Evolutionary conservation across 2,797 vertebrate species (phyloP).

Genomic region (Crocodylus rhombifer): DNA sequence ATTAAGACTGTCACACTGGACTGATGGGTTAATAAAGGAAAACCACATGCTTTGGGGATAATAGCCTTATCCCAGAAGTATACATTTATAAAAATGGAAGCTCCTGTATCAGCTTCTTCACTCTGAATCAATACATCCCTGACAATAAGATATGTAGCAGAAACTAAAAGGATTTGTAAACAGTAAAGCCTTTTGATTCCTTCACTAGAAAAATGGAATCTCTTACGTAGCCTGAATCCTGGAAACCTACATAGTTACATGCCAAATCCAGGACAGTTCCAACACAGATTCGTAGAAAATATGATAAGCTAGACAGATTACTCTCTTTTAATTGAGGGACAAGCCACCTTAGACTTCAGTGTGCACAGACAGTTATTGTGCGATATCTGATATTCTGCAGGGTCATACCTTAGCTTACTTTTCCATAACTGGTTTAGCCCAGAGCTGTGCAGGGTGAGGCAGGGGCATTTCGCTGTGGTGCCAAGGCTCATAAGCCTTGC

Average conservation of each 20-base stretch:
- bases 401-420: no score
- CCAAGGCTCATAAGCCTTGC: no score
- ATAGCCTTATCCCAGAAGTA: constrained; percentile 1
- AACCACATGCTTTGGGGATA: constrained; percentile 27
- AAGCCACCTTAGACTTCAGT: neutral
- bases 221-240: neutral
- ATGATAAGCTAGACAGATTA: neutral
- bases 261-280: neutral
- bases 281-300: neutral
- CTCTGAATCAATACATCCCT: neutral
- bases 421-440: no score
- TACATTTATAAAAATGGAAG: neutral
- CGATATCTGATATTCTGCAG: no score
- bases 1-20: neutral
- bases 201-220: neutral
- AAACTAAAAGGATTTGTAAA: neutral
- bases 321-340: neutral
- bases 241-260: neutral
- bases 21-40: constrained; percentile 27
- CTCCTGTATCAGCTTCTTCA: neutral
- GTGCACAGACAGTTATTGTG: no score
- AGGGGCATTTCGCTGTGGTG: no score
- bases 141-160: constrained; percentile 8
- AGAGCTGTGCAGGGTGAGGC: no score
- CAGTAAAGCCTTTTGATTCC: neutral